Percentiles rank a stretch among this genome's conserved stretches.
Evolutionary conservation across 1,140 invertebrate genomes (phyloP).

Genomic region (Coptotermes formosanus): DNA sequence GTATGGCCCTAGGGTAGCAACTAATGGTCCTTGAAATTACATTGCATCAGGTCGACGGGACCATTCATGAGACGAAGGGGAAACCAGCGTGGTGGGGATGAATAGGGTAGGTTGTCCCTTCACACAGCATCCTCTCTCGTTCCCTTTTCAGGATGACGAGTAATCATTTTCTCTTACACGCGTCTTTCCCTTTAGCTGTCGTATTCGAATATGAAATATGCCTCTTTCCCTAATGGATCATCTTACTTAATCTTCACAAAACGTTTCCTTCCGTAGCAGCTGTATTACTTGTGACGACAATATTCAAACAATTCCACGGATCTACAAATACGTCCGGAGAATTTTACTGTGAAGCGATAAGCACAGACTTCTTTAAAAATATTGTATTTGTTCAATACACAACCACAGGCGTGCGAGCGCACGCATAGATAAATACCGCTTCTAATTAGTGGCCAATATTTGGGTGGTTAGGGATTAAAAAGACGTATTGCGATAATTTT

Average conservation of each 20-base stretch:
- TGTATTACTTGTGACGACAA: neutral
- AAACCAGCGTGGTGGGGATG: neutral
- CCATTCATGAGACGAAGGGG: slow-evolving; percentile 6
- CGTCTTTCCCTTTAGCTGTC: neutral
- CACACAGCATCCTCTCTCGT: neutral
- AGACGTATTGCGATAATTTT: no score
- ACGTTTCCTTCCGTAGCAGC: neutral
- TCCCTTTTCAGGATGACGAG: neutral
- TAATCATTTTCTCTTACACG: neutral
- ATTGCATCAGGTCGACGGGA: neutral
- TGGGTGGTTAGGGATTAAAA: no score
- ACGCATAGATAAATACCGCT: no score
- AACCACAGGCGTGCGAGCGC: no score
- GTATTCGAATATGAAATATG: slow-evolving; percentile 10
- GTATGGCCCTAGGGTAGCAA: neutral
- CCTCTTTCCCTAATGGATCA: neutral
- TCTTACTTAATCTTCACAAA: neutral
- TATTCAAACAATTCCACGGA: neutral
- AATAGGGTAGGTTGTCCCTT: no score
- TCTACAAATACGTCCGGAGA: neutral
- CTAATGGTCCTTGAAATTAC: slow-evolving; percentile 18
- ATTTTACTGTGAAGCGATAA: neutral
- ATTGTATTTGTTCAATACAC: no score
- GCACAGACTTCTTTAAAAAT: no score
- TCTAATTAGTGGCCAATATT: no score